A percentile compares a stretch with the other conserved stretches of the same genome.
Evolutionary conservation across 2,797 vertebrate species (phyloP).

Genomic region (Squalus acanthias): DNA sequence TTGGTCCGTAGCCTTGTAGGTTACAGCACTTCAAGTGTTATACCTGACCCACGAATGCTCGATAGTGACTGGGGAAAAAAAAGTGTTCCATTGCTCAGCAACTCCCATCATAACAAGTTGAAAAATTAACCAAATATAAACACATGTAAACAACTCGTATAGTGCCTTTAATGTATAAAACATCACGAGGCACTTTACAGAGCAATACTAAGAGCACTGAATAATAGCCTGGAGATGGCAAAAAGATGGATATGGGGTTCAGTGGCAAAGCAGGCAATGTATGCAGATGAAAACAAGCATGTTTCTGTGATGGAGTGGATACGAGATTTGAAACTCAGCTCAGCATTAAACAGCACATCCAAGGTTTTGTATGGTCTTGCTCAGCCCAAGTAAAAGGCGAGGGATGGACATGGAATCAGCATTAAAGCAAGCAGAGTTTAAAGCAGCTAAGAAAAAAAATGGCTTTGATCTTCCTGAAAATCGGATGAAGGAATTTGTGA

Average conservation of each 20-base stretch:
- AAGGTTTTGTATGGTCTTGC: background rate
- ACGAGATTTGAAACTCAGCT: background rate
- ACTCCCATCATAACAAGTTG: background rate
- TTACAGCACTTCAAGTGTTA: background rate
- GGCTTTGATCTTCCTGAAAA: background rate
- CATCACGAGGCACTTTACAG: background rate
- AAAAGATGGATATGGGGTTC: background rate
- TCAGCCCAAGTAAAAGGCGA: no score
- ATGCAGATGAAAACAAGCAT: background rate
- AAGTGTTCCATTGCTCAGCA: background rate
- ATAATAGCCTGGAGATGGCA: background rate
- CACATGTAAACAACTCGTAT: background rate
- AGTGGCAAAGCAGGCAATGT: background rate
- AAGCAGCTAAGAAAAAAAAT: background rate
- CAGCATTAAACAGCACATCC: background rate
- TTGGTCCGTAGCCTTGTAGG: no score
- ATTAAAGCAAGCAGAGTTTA: no score
- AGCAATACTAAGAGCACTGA: background rate
- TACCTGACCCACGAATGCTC: background rate
- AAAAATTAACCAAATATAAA: background rate
- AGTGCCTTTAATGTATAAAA: background rate
- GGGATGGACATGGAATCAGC: no score
- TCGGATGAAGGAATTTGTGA: background rate
- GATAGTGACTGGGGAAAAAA: background rate
- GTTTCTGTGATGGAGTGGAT: background rate